Base-by-base conservation (phyloP, 2,888 invertebrate genomes). In the Choreutis nemorana region DNA sequence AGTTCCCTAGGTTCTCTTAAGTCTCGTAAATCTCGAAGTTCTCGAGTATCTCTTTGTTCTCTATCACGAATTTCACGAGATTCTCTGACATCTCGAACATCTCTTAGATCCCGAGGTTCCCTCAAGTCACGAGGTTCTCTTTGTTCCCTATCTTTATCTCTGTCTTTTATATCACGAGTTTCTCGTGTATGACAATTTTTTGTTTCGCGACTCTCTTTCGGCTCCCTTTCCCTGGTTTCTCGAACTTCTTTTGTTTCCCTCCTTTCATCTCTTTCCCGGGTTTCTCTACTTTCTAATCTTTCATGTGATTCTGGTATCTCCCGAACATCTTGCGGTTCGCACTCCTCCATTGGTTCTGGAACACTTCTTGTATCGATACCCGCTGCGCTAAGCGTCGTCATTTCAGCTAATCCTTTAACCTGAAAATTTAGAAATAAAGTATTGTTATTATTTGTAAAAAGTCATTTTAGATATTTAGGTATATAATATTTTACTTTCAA, bases 371-470 rank as follows among this genome's bases (percentile, higher is more conserved):
- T 58, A 45, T 67, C 75, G 48, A 84, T 81, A 56, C 83, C 71
- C 47, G 84, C 84, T 47, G 84, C 83, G 57, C 87, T 88, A 66
- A 90, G 81, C 65, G 90, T 90, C 62, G 92, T 92, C 90, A 94
- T 93, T 80, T 94, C 94, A 75, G 93, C 92, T 61, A 94, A 82
- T 58, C 94, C 94, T 80, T 94, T 92, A 39, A 94, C 84, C 84
- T 84, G 48, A 24, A 62, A 59, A n/a, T n/a, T n/a, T n/a, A n/a
- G n/a, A n/a, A n/a, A n/a, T n/a, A n/a, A n/a, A n/a, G n/a, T n/a
- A n/a, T n/a, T n/a, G n/a, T n/a, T n/a, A n/a, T n/a, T n/a, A n/a
- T n/a, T n/a, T n/a, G n/a, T n/a, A n/a, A n/a, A n/a, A n/a, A n/a
- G n/a, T n/a, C n/a, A n/a, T n/a, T n/a, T n/a, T n/a, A n/a, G n/a